phyloP scores from a whole-genome alignment of 2,888 invertebrate species.

The Tenthredo amoena region DNA sequence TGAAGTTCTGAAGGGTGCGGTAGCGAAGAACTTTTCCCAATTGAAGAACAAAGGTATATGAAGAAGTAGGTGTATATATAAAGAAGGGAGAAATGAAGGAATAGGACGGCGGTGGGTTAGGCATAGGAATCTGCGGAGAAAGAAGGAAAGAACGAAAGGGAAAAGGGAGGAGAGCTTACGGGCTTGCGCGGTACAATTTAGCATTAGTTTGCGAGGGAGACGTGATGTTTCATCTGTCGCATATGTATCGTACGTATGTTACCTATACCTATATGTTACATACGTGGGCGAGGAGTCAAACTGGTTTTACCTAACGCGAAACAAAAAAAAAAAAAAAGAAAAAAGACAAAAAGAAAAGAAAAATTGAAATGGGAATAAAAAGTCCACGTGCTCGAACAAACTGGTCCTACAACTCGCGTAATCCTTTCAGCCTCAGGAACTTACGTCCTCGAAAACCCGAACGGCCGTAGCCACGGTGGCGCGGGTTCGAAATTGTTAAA shows the following conservation, averaged over 20 bases:
- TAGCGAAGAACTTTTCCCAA: constrained; percentile 11
- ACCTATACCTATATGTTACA: background rate
- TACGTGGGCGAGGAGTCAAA: constrained; percentile 37
- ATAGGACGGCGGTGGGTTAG: no score
- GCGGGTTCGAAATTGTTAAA: background rate
- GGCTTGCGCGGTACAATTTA: background rate
- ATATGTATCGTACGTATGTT: background rate
- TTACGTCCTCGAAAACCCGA: constrained; percentile 1
- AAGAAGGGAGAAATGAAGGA: background rate
- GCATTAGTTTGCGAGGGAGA: background rate
- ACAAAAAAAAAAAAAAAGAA: background rate
- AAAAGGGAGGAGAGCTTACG: constrained; percentile 1
- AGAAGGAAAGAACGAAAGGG: background rate
- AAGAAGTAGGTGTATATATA: background rate
- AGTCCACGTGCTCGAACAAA: constrained; percentile 25
- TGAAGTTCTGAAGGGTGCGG: constrained; percentile 29
- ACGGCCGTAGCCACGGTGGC: background rate
- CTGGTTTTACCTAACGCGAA: constrained; percentile 28
- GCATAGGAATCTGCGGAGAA: background rate
- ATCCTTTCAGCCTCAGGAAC: background rate
- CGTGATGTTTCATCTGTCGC: background rate
- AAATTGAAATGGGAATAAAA: constrained; percentile 3
- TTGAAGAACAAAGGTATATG: constrained; percentile 7
- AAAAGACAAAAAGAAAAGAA: background rate
- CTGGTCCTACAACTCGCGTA: constrained; percentile 31